A percentile compares a stretch with the other conserved stretches of the same genome.
These are phyloP conservation scores for Abscondita cerata DNA, from an alignment of 2,888 invertebrate species.

Conservation along the genomic window DNA sequence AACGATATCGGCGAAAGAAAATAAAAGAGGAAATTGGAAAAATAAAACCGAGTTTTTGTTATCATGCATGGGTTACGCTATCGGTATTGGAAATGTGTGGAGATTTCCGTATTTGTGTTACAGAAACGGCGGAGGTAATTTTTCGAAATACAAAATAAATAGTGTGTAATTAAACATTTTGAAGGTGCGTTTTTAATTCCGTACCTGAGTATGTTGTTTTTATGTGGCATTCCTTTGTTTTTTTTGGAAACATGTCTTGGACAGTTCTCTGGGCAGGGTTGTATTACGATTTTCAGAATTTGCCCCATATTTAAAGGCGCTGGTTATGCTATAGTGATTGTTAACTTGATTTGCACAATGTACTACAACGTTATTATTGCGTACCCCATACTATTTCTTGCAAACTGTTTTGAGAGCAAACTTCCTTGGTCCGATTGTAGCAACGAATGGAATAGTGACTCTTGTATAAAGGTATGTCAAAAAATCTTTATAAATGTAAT, in stretches of 20 bases:
- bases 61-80: constrained; percentile 83
- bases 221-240: constrained; percentile 87
- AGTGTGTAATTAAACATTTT: constrained; percentile 26
- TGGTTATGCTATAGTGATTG: constrained; percentile 81
- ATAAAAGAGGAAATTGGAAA: constrained; percentile 71
- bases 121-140: constrained; percentile 81
- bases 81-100: constrained; percentile 88
- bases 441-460: constrained; percentile 83
- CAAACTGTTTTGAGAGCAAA: constrained; percentile 69
- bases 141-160: neutral
- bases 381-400: constrained; percentile 83
- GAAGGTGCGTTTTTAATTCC: constrained; percentile 88
- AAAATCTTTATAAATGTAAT: neutral
- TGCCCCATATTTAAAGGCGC: constrained; percentile 89
- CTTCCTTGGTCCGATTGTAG: constrained; percentile 82
- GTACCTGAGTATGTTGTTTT: constrained; percentile 80
- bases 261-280: constrained; percentile 84
- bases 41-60: constrained; percentile 80
- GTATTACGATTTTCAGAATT: constrained; percentile 80
- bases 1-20: constrained; percentile 19
- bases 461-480: constrained; percentile 68
- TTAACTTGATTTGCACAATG: constrained; percentile 80
- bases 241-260: constrained; percentile 86
- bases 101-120: constrained; percentile 87
- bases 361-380: constrained; percentile 88